Percentiles rank a stretch among this genome's conserved stretches.
Evolutionary conservation across 2,797 vertebrate genomes (phyloP).

Genomic region (Columba guinea): DNA sequence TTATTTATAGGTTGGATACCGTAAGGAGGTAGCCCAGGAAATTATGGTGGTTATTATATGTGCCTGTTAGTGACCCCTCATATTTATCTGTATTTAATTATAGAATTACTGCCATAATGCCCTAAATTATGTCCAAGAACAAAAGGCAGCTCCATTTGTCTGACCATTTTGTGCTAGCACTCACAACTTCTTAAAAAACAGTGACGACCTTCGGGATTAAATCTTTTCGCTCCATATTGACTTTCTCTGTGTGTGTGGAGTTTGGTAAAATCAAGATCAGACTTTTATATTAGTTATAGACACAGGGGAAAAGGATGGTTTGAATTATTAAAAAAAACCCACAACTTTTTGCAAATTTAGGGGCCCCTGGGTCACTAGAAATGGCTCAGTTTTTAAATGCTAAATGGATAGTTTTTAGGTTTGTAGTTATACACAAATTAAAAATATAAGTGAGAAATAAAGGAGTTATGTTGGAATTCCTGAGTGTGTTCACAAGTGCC

Average conservation of each 20-base stretch:
- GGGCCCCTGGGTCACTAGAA: not conserved
- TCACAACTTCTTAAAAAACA: not conserved
- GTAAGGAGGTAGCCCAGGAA: slow-evolving; percentile 32
- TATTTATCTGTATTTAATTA: slow-evolving; percentile 21
- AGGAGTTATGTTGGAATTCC: not conserved
- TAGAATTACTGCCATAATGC: not conserved
- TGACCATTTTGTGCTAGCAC: not conserved
- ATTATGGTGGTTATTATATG: not conserved
- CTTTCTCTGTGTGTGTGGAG: not conserved
- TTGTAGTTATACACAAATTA: not conserved
- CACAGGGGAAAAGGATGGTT: not conserved
- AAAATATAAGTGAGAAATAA: not conserved
- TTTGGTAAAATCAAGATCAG: not conserved
- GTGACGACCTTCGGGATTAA: not conserved
- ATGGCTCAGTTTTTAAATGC: not conserved
- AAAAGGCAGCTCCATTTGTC: not conserved
- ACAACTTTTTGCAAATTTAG: not conserved
- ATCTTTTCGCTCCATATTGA: not conserved
- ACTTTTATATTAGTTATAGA: not conserved
- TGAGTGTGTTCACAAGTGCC: not conserved
- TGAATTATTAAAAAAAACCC: not conserved
- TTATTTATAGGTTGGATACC: slow-evolving; percentile 25
- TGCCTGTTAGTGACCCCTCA: not conserved
- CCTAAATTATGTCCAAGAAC: not conserved
- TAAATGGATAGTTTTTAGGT: not conserved